phyloP scores from a whole-genome alignment of 2,113 vertebrate species.

The Pedetes capensis region DNA sequence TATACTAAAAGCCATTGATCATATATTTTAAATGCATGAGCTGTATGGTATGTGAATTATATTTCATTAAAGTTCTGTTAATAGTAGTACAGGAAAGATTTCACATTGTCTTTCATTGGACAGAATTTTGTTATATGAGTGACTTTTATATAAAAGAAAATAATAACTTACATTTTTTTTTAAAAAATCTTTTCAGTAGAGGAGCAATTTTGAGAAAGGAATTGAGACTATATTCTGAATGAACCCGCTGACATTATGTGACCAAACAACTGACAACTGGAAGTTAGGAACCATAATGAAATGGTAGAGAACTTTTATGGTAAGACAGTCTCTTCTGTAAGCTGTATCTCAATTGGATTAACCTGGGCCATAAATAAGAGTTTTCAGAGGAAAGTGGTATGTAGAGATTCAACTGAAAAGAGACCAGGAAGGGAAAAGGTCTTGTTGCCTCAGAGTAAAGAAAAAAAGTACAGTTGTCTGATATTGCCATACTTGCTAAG shows the following conservation, averaged over 20 bases:
- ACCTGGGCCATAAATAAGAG: background rate
- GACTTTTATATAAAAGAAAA: background rate
- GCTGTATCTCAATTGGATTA: background rate
- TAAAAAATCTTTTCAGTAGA: background rate
- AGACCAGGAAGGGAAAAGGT: background rate
- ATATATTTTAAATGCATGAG: too few species aligned
- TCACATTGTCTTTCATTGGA: background rate
- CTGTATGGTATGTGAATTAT: too few species aligned
- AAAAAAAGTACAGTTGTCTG: background rate
- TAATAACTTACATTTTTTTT: background rate
- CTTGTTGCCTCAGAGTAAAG: background rate
- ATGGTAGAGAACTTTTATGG: background rate
- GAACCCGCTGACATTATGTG: background rate
- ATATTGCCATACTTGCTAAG: background rate
- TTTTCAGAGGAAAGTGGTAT: too few species aligned
- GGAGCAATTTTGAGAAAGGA: background rate
- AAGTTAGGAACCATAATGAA: background rate
- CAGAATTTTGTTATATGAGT: background rate
- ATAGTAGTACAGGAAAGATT: too few species aligned
- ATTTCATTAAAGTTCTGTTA: too few species aligned
- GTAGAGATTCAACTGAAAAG: background rate
- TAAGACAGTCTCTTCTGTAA: background rate
- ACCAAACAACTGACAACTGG: background rate
- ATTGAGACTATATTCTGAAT: background rate
- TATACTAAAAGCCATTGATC: too few species aligned